Percentiles rank a stretch among this genome's conserved stretches.
phyloP scores from a whole-genome alignment of 2,797 vertebrate genomes.

The Ciconia nigra region DNA sequence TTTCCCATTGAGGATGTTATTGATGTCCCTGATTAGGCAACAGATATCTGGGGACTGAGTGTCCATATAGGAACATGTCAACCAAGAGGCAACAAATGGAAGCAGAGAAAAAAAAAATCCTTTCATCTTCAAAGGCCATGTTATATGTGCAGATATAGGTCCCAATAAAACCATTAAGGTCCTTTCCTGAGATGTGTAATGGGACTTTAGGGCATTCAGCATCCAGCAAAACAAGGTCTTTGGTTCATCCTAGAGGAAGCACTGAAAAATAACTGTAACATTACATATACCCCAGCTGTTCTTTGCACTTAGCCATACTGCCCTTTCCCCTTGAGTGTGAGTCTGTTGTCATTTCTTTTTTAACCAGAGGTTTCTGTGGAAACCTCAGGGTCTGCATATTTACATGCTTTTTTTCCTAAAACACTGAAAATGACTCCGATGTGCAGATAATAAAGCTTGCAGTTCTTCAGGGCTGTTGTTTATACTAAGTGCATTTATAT shows the following conservation, averaged over 20 bases:
- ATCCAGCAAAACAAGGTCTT: conserved; percentile 29
- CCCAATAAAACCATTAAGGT: conserved; percentile 39
- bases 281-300: conserved; percentile 19
- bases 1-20: conserved; percentile 51
- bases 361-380: conserved; percentile 1
- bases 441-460: background rate
- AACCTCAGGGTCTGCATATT: background rate
- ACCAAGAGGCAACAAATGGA: conserved; percentile 46
- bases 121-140: conserved; percentile 49
- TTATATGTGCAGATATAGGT: conserved; percentile 32
- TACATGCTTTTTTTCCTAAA: background rate
- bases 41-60: conserved; percentile 56
- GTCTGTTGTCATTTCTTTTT: conserved; percentile 19
- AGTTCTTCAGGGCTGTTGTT: conserved; percentile 11
- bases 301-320: conserved; percentile 11
- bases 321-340: conserved; percentile 1
- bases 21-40: conserved; percentile 71
- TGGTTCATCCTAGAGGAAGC: conserved; percentile 37
- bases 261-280: conserved; percentile 11
- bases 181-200: background rate
- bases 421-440: background rate
- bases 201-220: conserved; percentile 1
- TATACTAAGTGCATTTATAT: conserved; percentile 15
- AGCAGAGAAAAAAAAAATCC: conserved; percentile 27
- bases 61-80: conserved; percentile 61